phyloP scores from a whole-genome alignment of 2,113 vertebrate species.

The Brachyistius frenatus region DNA sequence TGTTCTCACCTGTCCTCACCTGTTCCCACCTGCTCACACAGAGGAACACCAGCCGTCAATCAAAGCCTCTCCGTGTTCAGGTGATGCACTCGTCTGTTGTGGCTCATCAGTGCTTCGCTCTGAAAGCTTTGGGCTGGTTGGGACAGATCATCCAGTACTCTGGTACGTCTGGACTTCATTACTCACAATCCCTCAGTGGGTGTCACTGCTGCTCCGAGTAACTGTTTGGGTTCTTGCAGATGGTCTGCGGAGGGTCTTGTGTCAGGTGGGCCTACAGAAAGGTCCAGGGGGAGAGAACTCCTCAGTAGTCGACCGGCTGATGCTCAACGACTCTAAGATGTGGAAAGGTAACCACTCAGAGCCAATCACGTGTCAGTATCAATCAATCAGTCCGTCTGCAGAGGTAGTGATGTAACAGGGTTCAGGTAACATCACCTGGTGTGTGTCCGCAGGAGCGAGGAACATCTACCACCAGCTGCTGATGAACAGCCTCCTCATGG shows the following conservation, averaged over 20 bases:
- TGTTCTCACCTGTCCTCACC: too few relatives aligned
- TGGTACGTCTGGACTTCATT: conserved; percentile 80
- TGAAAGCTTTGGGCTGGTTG: conserved; percentile 94
- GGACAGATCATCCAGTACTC: conserved; percentile 94
- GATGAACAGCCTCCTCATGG: conserved; percentile 99
- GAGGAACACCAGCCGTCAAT: conserved; percentile 97
- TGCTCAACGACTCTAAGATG: conserved; percentile 97
- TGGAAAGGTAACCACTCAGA: conserved; percentile 89
- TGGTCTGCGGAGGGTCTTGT: conserved; percentile 92
- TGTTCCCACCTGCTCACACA: conserved; percentile 58
- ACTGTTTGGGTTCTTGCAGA: conserved; percentile 79
- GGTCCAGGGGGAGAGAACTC: conserved; percentile 91
- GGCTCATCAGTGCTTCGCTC: conserved; percentile 96
- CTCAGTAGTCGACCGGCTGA: conserved; percentile 93
- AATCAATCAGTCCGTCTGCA: too few relatives aligned
- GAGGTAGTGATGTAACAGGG: too few relatives aligned
- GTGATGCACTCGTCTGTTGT: conserved; percentile 98
- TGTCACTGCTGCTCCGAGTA: background rate
- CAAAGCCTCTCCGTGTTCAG: conserved; percentile 95
- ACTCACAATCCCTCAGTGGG: background rate
- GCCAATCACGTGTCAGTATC: too few relatives aligned
- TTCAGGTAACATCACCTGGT: background rate
- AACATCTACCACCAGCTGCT: conserved; percentile 97
- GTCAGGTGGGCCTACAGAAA: conserved; percentile 93
- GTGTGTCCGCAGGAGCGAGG: conserved; percentile 88